Base-by-base conservation (phyloP, 2,888 invertebrate species). In the Papilio protenor region DNA sequence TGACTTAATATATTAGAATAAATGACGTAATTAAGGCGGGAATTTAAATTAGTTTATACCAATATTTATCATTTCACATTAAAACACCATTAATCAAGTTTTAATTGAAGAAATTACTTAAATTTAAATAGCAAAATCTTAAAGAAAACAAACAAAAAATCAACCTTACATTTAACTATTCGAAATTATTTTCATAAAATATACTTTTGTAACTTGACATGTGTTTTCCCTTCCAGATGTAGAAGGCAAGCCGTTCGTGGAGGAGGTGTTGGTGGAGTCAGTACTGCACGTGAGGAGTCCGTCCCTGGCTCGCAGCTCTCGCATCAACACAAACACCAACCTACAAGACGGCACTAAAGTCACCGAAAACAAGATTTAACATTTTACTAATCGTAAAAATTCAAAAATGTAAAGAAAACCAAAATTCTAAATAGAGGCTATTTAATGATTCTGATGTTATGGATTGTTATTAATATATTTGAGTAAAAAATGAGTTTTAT, bases 211-310 rank as follows among this genome's bases (percentile, higher is more conserved):
- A 61, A 2, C 59, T 40, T 47, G n/a, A 70, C n/a, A 1, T 57
- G 10, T 40, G n/a, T 21, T 74, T 14, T 61, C 1, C 23, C 23
- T 27, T 74, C 12, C 91, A 93, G 93, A 89, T 73, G 82, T 83
- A 1, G 91, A 91, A 59, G 85, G 85, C 57, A 89, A 89, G 81
- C 92, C 89, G 5, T 93, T 90, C 81, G 86, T 94, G 10, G 95
- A 95, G 66, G 95, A 95, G 80, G 92, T 95, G 82, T 90, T 93
- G 76, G 95, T 94, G 78, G 94, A 94, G 80, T 91, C 95, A 0
- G 86, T 91, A 1, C 87, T 95, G 33, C 91, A 92, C 40, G 90
- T 95, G 76, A 86, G 88, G 80, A 87, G 86, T 11, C 93, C 93
- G 0, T 85, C 89, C 0, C 81, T 82, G 0, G 83, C 82, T 16